Percentiles rank a stretch among this genome's conserved stretches.
phyloP scores from a whole-genome alignment of 2,797 vertebrate genomes.

The Cyclura pinguis region DNA sequence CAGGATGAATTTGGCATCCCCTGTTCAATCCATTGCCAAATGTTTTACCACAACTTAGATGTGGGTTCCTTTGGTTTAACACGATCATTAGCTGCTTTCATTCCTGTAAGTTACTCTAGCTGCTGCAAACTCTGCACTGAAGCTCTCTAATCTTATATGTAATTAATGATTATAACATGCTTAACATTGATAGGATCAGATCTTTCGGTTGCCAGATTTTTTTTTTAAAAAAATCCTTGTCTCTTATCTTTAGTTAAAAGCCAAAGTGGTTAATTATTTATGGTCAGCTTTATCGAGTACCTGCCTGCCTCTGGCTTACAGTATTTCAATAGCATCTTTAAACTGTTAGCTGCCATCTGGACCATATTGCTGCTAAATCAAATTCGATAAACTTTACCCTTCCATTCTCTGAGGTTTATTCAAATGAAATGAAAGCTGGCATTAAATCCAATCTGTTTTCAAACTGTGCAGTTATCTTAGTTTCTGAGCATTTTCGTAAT shows the following conservation, averaged over 20 bases:
- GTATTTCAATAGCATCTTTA: slow-evolving; percentile 72
- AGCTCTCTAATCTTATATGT: slow-evolving; percentile 63
- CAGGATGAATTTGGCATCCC: neutral
- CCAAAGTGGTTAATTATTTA: slow-evolving; percentile 70
- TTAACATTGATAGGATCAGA: slow-evolving; percentile 53
- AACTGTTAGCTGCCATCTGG: slow-evolving; percentile 65
- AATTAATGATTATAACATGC: slow-evolving; percentile 66
- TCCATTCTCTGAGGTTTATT: slow-evolving; percentile 71
- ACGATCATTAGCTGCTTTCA: slow-evolving; percentile 52
- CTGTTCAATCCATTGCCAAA: slow-evolving; percentile 48
- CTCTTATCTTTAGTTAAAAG: slow-evolving; percentile 70
- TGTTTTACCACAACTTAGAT: slow-evolving; percentile 38
- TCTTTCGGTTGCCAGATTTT: slow-evolving; percentile 64
- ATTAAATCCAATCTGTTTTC: slow-evolving; percentile 69
- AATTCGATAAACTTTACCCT: slow-evolving; percentile 77
- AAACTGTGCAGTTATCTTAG: slow-evolving; percentile 64
- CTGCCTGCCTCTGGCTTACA: slow-evolving; percentile 56
- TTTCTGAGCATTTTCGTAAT: slow-evolving; percentile 61
- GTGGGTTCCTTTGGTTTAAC: slow-evolving; percentile 51
- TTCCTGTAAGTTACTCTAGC: slow-evolving; percentile 59
- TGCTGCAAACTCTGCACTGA: slow-evolving; percentile 56
- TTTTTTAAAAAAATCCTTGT: slow-evolving; percentile 44
- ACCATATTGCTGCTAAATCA: slow-evolving; percentile 72
- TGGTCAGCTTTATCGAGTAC: slow-evolving; percentile 65
- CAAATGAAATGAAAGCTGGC: slow-evolving; percentile 54